These are phyloP conservation scores for Silurus lanzhouensis DNA, from an alignment of 2,797 vertebrate species.

Conservation along the genomic window DNA sequence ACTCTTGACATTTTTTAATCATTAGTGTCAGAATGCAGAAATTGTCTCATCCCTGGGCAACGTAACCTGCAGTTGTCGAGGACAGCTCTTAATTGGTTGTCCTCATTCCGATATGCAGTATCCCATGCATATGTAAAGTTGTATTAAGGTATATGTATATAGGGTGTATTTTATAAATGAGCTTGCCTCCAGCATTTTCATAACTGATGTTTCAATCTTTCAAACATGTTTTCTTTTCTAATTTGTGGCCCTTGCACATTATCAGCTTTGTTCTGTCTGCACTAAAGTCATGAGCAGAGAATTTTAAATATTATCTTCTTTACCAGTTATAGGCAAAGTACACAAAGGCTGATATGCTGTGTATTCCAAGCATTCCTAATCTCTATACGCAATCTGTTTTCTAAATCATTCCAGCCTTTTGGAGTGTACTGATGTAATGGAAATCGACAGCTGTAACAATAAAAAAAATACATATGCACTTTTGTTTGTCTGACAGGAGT, in stretches of 20 bases:
- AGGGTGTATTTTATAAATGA: conserved; percentile 35
- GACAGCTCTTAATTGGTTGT: conserved; percentile 67
- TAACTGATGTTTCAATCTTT: conserved; percentile 46
- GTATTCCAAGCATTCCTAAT: background rate
- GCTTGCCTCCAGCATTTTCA: conserved; percentile 36
- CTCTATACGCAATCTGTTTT: background rate
- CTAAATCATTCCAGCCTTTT: background rate
- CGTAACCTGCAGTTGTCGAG: conserved; percentile 69
- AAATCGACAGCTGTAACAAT: background rate
- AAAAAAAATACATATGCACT: background rate
- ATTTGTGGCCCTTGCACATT: conserved; percentile 14
- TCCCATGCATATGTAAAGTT: conserved; percentile 55
- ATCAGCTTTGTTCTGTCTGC: conserved; percentile 14
- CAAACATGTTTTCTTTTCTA: conserved; percentile 18
- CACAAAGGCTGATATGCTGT: background rate
- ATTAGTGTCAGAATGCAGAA: conserved; percentile 68
- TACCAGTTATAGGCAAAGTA: background rate
- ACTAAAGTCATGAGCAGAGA: background rate
- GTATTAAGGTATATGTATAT: conserved; percentile 28
- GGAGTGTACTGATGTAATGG: background rate
- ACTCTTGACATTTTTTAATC: conserved; percentile 74
- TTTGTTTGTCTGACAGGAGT: background rate
- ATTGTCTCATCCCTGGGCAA: conserved; percentile 68
- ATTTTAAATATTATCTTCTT: conserved; percentile 18
- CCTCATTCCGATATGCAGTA: conserved; percentile 50